phyloP scores from a whole-genome alignment of 2,113 vertebrate species.

The Sitta europaea region DNA sequence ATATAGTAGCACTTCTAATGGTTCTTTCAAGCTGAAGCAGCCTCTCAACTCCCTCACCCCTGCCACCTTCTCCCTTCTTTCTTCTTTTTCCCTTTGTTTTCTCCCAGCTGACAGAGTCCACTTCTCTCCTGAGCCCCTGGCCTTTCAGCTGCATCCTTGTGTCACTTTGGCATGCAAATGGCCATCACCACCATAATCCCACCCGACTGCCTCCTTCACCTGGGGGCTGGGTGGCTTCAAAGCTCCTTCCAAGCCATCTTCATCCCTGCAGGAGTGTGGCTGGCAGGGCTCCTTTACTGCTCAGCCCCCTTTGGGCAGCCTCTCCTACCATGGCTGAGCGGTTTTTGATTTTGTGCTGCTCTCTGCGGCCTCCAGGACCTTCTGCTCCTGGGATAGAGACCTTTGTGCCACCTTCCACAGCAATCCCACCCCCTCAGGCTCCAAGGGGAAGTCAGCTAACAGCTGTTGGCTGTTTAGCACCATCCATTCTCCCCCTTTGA shows the following conservation, averaged over 20 bases:
- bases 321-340: neutral
- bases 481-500: neutral
- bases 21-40: neutral
- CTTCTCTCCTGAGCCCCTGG: neutral
- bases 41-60: neutral
- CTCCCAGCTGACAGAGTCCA: neutral
- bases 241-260: neutral
- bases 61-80: neutral
- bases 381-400: neutral
- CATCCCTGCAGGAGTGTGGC: neutral
- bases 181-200: neutral
- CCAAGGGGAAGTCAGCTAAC: neutral
- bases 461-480: neutral
- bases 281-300: neutral
- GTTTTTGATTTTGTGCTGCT: neutral
- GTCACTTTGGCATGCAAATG: neutral
- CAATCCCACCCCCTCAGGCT: neutral
- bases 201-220: neutral
- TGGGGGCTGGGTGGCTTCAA: neutral
- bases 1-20: neutral
- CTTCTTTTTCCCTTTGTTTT: neutral
- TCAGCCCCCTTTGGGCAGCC: neutral
- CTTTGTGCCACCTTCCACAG: neutral
- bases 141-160: neutral
- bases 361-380: neutral